These are phyloP conservation scores for Petrosia ficiformis DNA, from an alignment of 37 sponge, comb jelly and placozoan genomes.

Conservation along the genomic window DNA sequence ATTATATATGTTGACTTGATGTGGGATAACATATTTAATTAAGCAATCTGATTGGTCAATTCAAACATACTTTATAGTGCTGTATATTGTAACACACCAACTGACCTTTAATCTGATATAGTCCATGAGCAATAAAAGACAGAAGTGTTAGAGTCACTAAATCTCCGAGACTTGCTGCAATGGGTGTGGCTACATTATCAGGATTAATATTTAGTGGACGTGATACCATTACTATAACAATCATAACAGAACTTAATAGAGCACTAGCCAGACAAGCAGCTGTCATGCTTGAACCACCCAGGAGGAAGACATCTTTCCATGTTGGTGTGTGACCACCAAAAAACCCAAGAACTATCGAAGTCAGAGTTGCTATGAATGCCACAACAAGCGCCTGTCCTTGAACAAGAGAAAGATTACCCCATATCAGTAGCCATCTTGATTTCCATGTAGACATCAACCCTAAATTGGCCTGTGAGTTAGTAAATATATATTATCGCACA, in stretches of 20 bases:
- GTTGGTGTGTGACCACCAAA: conserved; percentile 17
- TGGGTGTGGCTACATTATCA: conserved; percentile 97
- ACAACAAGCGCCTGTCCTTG: conserved; percentile 93
- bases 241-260: conserved; percentile 85
- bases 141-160: conserved; percentile 86
- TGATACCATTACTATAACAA: conserved; percentile 69
- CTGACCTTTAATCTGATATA: conserved; percentile 35
- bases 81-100: neutral
- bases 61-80: neutral
- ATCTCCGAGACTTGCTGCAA: conserved; percentile 96
- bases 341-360: conserved; percentile 70
- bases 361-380: conserved; percentile 68
- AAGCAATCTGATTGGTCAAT: too few species aligned
- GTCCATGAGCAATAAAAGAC: conserved; percentile 36
- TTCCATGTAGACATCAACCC: conserved; percentile 58
- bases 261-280: conserved; percentile 79
- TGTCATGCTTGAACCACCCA: conserved; percentile 59
- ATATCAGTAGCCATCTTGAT: conserved; percentile 25
- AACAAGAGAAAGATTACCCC: conserved; percentile 76
- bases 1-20: too few species aligned
- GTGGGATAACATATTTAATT: too few species aligned
- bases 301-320: conserved; percentile 38
- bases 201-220: conserved; percentile 72
- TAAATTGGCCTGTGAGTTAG: conserved; percentile 65
- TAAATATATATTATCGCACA: too few species aligned